Conservation (phyloP, 1,140 invertebrate species). For the Ganaspis sp. region DNA sequence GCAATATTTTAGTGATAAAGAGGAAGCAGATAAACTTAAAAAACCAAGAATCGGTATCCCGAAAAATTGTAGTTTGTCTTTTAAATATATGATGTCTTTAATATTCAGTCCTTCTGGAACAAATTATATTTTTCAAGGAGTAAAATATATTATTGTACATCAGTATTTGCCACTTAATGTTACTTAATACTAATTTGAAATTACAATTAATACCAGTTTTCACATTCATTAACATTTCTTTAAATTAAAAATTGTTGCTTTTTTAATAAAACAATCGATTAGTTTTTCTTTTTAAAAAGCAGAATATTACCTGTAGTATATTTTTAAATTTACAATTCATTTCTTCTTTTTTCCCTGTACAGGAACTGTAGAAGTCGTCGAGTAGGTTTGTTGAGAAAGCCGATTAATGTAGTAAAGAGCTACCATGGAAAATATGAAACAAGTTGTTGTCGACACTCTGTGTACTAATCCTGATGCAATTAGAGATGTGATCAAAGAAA, state of each 20-base stretch:
- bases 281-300: too few species aligned
- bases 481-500: conserved; percentile 83
- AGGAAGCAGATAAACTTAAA: conserved; percentile 69
- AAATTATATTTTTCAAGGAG: conserved; percentile 25
- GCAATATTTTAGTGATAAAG: conserved; percentile 79
- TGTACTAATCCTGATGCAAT: conserved; percentile 90
- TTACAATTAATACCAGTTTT: conserved; percentile 29
- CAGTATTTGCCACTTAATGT: not conserved
- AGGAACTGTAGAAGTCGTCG: too few species aligned
- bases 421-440: conserved; percentile 88
- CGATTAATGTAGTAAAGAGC: conserved; percentile 90
- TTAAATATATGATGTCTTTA: conserved; percentile 52
- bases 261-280: not conserved
- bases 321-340: conserved; percentile 48
- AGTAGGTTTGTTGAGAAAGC: too few species aligned
- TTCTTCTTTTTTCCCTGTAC: conserved; percentile 76
- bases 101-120: conserved; percentile 33
- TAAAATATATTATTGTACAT: not conserved
- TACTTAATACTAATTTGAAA: not conserved
- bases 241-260: conserved; percentile 18
- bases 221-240: too few species aligned
- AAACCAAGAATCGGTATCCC: conserved; percentile 50
- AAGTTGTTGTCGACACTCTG: conserved; percentile 92
- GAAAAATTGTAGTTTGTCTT: conserved; percentile 53
- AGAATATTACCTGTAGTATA: too few species aligned